phyloP scores from a whole-genome alignment of 2,113 vertebrate species.

The Plecturocebus donacophilus region DNA sequence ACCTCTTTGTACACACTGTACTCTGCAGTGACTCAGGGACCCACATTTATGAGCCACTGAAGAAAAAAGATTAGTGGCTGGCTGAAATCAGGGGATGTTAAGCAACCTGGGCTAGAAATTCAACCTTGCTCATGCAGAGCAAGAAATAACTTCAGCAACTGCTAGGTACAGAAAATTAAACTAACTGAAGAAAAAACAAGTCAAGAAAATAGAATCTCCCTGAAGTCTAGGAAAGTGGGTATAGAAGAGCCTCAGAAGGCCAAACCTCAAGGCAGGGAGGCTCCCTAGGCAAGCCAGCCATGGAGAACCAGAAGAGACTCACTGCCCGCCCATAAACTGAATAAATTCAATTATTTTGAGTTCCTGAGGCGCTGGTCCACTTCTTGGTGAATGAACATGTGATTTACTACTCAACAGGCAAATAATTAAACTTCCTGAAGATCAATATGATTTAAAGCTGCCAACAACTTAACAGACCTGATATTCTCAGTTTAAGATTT shows the following conservation, averaged over 20 bases:
- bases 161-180: neutral
- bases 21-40: neutral
- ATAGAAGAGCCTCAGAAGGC: neutral
- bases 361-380: neutral
- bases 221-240: neutral
- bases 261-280: neutral
- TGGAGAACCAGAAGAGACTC: neutral
- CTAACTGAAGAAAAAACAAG: neutral
- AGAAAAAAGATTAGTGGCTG: constrained; percentile 34
- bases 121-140: neutral
- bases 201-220: neutral
- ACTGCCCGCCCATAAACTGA: neutral
- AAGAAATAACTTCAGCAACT: constrained; percentile 21
- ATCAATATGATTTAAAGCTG: neutral
- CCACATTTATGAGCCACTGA: neutral
- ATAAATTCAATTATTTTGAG: neutral
- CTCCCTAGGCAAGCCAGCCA: neutral
- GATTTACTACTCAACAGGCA: neutral
- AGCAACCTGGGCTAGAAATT: constrained; percentile 41
- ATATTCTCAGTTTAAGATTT: constrained; percentile 4
- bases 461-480: neutral
- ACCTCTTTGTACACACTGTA: constrained; percentile 35
- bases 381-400: neutral
- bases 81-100: neutral
- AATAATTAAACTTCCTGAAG: neutral